Base-by-base conservation (phyloP, 2,888 invertebrate species). In the Polia nebulosa region DNA sequence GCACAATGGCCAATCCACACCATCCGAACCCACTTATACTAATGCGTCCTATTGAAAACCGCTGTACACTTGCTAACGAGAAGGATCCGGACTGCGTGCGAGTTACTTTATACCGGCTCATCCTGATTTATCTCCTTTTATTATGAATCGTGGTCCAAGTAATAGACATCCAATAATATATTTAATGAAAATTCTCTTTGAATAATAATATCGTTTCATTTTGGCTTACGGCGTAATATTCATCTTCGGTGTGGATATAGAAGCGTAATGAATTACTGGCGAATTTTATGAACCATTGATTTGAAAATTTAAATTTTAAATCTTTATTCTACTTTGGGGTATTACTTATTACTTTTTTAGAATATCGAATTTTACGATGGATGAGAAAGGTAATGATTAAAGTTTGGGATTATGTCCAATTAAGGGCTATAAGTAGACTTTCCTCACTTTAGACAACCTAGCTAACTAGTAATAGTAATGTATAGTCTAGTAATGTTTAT, bases 11-110 rank as follows among this genome's bases (percentile, higher is more conserved):
- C 90, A 91, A 90, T 91, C 87, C 86, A 82, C 85, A 81, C 83
- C 85, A 84, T 76, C 81, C 83, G 85, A 88, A 87, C 85, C 90
- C 89, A 90, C 89, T 90, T 89, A 89, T 87, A 90, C 90, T 92
- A 92, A 92, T 92, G 91, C 88, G 82, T 81, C 82, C 90, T 89
- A 92, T 92, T 91, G 89, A 91, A 88, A 86, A 85, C 86, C 88
- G 83, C 87, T 85, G 79, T 83, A 84, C 82, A 85, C 84, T 82
- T 79, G 53, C 88, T 90, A 91, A 90, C 88, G 91, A 89, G 88
- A 82, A 72, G 83, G 83, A 86, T 87, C 86, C 87, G 84, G 84
- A 83, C 81, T 83, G 85, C 84, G 86, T 85, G 79, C 76, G 80
- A 80, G 61, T 67, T 78, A 70, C 53, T 72, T 59, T 51, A 57